Evolutionary conservation across 2,888 invertebrate species (phyloP), one percentile per base, ranked within the genome.

Genomic region (Neuroscelio doddi): DNA sequence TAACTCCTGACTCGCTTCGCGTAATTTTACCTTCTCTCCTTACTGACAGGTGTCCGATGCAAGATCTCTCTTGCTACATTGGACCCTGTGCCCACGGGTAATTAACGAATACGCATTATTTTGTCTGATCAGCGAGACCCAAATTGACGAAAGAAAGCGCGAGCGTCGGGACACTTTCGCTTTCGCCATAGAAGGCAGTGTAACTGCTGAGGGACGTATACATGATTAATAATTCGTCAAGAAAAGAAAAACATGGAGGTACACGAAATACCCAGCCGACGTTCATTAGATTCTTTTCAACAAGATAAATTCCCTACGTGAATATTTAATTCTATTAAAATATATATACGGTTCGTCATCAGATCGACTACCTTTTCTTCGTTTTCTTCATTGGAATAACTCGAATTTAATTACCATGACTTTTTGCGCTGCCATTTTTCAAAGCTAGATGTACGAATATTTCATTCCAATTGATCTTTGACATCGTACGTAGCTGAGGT

Each of bases 1-100:
- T 73, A 76, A 80, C 75, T 77, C 70, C 70, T 59, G 58, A 68
- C 71, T 65, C 62, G 68, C 62, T 62, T 64, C 69, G 44, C 44
- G 73, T 70, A 76, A 77, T 79, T 78, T 70, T 69, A 71, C 62
- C 67, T 65, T 45, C 55, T 63, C 67, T 46, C 49, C 42, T 53
- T 57, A 57, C 51, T 63, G 70, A 74, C 71, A 74, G 73, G 72
- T 74, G 72, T 70, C 70, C 71, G 72, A 68, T 45, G 68, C 64
- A 69, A 70, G 26, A 26, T 42, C 24, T 14, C 26, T 14, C 26
- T n/a, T n/a, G n/a, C n/a, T n/a, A n/a, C n/a, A n/a, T n/a, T n/a
- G n/a, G n/a, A n/a, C n/a, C n/a, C n/a, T 21, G n/a, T 17, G 41
- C 26, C 26, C 17, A 14, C 42, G 12, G 42, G 16, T 42, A 42